Base-by-base conservation (phyloP, 2,888 invertebrate genomes). In the Poecilobothrus nobilitatus region DNA sequence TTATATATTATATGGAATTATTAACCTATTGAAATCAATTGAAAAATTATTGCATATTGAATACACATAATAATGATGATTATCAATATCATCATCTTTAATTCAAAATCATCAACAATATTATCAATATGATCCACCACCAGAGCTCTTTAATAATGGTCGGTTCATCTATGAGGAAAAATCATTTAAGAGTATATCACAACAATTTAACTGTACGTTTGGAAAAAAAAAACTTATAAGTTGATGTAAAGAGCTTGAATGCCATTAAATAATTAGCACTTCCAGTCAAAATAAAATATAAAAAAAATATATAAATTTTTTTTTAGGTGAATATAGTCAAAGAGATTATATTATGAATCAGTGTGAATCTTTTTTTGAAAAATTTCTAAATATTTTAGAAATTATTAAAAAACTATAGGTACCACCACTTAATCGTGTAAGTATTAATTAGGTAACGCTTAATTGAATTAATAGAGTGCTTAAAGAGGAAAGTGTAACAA, bases 21-120 rank as follows among this genome's bases (percentile, higher is more conserved):
- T 53, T 53, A 53, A 53, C 53, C 53, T 53, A 53, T 53, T 53
- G 53, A 53, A 53, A 53, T 53, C 53, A 53, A 53, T 53, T 18
- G 15, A 18, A 53, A 37, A n/a, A 18, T 18, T 15, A 15, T 53
- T 53, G 53, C 53, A 53, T 18, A 53, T 53, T 15, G 1, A 12
- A 27, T 27, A 27, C 2, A n/a, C 53, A 53, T 15, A 15, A 53
- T 53, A 6, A 2, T 2, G n/a, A 53, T 53, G 41, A 53, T 53
- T 18, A 18, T 53, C 18, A 53, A 15, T 9, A 53, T 53, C 53
- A 53, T 53, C 53, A 18, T 53, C 53, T 27, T 27, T 27, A 27
- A 27, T 27, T 53, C 53, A 53, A 12, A 9, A 53, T 53, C 53
- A 53, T 53, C 53, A 53, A 18, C 18, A 18, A 12, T 1, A 53